Evolutionary conservation across 2,888 invertebrate species (phyloP).

Genomic region (Loripinus fragilis): DNA sequence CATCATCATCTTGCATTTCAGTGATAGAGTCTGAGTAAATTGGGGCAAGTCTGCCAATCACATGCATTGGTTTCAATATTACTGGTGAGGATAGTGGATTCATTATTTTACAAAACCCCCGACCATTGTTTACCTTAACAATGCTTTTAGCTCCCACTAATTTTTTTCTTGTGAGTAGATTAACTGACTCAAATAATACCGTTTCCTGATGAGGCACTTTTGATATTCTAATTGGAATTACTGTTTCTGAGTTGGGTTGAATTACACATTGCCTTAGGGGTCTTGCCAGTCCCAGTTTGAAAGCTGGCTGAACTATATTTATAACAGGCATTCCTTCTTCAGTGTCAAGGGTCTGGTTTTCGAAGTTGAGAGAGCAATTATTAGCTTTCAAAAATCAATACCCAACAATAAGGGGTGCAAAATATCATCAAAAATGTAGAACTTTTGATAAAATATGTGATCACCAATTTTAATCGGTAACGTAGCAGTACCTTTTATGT

Average conservation of each 20-base stretch:
- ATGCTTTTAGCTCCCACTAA: slow-evolving; percentile 31
- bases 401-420: slow-evolving; percentile 35
- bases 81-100: slow-evolving; percentile 28
- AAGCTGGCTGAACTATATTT: neutral
- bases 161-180: slow-evolving; percentile 6
- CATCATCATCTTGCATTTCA: slow-evolving; percentile 10
- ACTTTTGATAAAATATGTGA: slow-evolving; percentile 15
- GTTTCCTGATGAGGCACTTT: slow-evolving; percentile 4
- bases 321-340: neutral
- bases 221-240: slow-evolving; percentile 34
- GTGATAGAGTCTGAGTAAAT: slow-evolving; percentile 28
- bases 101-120: slow-evolving; percentile 28
- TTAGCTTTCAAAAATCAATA: slow-evolving; percentile 25
- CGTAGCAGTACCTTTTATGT: slow-evolving; percentile 18
- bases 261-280: neutral
- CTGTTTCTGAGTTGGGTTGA: slow-evolving; percentile 23
- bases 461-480: slow-evolving; percentile 28
- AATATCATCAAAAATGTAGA: slow-evolving; percentile 39
- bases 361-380: slow-evolving; percentile 35
- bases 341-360: slow-evolving; percentile 3
- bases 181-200: slow-evolving; percentile 26
- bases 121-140: slow-evolving; percentile 19
- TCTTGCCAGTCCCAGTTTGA: slow-evolving; percentile 26
- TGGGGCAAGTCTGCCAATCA: slow-evolving; percentile 31
- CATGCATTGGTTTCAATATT: neutral